These are phyloP conservation scores for Turritopsis dohrnii DNA, from an alignment of 30 jellyfish, hydroid and myxozoan species.

Conservation along the genomic window DNA sequence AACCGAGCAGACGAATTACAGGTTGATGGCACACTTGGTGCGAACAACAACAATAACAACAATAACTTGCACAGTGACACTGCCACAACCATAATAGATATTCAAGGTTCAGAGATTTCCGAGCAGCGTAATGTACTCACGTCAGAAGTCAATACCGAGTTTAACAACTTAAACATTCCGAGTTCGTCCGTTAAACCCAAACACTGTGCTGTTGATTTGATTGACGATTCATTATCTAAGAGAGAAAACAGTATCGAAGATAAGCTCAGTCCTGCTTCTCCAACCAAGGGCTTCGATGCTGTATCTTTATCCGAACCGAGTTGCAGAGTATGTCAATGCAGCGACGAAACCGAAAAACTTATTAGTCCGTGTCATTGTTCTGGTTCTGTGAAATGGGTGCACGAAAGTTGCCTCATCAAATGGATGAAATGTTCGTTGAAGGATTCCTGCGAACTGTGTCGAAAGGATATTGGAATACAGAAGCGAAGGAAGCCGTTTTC, in stretches of 20 bases:
- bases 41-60: neutral
- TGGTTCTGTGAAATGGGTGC: conserved; percentile 59
- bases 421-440: conserved; percentile 56
- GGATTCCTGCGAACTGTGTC: conserved; percentile 54
- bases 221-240: neutral
- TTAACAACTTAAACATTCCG: neutral
- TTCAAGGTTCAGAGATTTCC: neutral
- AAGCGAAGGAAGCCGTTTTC: conserved; percentile 42
- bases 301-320: conserved; percentile 30
- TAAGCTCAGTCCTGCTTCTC: neutral
- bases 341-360: conserved; percentile 46
- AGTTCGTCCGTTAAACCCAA: neutral
- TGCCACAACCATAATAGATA: neutral
- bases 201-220: neutral
- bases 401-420: conserved; percentile 57
- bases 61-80: neutral
- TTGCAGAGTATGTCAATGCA: conserved; percentile 65
- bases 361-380: conserved; percentile 62
- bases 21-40: neutral
- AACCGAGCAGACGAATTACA: neutral
- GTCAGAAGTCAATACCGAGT: neutral
- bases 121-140: neutral
- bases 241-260: neutral
- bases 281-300: conserved; percentile 5
- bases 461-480: conserved; percentile 24